Conservation (phyloP, 2,113 vertebrate genomes). For the Columbina picui region DNA sequence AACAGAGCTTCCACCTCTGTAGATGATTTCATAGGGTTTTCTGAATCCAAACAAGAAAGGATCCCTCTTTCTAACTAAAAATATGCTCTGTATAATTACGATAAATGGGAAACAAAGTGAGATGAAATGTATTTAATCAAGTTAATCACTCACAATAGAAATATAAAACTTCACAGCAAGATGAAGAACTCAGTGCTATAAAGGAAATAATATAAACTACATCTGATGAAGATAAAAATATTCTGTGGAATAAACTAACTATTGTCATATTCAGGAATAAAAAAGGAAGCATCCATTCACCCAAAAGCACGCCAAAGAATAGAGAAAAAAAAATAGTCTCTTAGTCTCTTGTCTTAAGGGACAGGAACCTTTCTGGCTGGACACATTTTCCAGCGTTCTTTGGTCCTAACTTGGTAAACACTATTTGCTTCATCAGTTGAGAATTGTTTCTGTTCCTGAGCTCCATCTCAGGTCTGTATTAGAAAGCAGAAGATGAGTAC, state of each 20-base stretch:
- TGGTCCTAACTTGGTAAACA: background rate
- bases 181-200: background rate
- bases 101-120: conserved; percentile 45
- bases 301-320: background rate
- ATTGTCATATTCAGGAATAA: background rate
- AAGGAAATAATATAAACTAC: background rate
- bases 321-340: background rate
- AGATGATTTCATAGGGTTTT: background rate
- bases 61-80: conserved; percentile 25
- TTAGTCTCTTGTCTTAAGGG: background rate
- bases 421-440: background rate
- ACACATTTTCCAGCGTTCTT: background rate
- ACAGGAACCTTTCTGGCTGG: background rate
- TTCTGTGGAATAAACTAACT: background rate
- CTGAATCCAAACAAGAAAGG: background rate
- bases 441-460: background rate
- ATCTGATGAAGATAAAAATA: background rate
- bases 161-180: background rate
- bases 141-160: conserved; percentile 21
- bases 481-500: background rate
- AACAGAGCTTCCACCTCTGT: background rate
- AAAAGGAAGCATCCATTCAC: background rate
- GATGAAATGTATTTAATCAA: conserved; percentile 40
- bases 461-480: background rate
- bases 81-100: conserved; percentile 5